Evolutionary conservation across 2,888 invertebrate species (phyloP).

Genomic region (Drosophila colorata): DNA sequence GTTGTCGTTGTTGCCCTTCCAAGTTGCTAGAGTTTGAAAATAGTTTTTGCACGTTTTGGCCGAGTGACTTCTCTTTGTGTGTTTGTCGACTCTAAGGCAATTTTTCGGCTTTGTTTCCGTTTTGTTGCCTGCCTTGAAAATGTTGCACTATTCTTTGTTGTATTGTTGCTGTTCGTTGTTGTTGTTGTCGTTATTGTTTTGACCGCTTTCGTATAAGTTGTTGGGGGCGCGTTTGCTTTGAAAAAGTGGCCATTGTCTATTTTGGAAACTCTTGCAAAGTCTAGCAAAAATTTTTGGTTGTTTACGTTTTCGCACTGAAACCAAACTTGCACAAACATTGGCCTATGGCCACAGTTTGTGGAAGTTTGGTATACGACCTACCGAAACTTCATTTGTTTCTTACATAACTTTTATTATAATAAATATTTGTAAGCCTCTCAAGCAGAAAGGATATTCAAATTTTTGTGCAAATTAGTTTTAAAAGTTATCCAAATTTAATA

Average conservation of each 20-base stretch:
- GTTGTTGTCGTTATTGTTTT: conserved; percentile 19
- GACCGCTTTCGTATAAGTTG: conserved; percentile 28
- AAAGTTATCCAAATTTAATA: not conserved
- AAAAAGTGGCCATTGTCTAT: conserved; percentile 64
- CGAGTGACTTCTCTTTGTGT: conserved; percentile 71
- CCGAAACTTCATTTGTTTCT: conserved; percentile 8
- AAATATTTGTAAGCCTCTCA: not conserved
- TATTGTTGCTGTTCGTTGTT: conserved; percentile 14
- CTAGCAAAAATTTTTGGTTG: conserved; percentile 42
- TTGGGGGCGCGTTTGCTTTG: conserved; percentile 54
- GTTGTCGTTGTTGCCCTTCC: conserved; percentile 30
- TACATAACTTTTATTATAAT: conserved; percentile 2
- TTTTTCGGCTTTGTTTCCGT: conserved; percentile 74
- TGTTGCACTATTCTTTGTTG: conserved; percentile 59
- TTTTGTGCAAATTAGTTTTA: not conserved
- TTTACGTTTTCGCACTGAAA: conserved; percentile 51
- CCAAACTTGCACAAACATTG: conserved; percentile 29
- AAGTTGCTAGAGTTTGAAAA: conserved; percentile 69
- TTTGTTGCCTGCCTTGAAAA: conserved; percentile 63
- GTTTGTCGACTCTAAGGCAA: conserved; percentile 57
- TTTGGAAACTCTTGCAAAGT: conserved; percentile 67
- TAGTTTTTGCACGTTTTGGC: conserved; percentile 78
- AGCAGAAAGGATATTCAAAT: not conserved
- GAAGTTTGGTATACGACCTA: conserved; percentile 18
- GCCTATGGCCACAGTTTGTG: conserved; percentile 44